Percentiles rank a stretch among this genome's conserved stretches.
These are phyloP conservation scores for Hydropsyche betteni DNA, from an alignment of 2,888 invertebrate species.

Conservation along the genomic window DNA sequence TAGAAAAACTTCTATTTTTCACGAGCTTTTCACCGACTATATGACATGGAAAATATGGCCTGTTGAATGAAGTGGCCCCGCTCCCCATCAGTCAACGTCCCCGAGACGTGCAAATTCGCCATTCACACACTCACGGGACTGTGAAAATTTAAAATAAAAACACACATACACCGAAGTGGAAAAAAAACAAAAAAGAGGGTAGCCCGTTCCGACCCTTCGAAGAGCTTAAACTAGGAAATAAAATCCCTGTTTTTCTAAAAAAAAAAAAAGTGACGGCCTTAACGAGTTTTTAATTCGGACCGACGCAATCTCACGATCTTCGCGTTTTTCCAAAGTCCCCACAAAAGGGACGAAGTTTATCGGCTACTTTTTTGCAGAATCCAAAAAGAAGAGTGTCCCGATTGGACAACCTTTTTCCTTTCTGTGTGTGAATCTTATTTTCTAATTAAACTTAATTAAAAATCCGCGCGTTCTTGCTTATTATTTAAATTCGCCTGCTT, in stretches of 20 bases:
- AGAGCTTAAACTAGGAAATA: no score
- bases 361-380: not conserved
- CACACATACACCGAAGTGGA: no score
- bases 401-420: no score
- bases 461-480: not conserved
- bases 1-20: no score
- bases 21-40: no score
- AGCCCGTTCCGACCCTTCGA: no score
- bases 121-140: not conserved
- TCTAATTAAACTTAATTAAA: constrained; percentile 19
- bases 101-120: not conserved
- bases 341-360: not conserved
- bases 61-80: constrained; percentile 13
- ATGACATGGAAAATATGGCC: no score
- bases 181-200: no score
- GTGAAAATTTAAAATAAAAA: constrained; percentile 12
- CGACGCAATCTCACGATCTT: not conserved
- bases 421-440: constrained; percentile 3
- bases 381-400: no score
- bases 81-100: constrained; percentile 17
- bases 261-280: not conserved
- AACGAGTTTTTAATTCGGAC: constrained; percentile 21
- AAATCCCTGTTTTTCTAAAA: no score
- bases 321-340: not conserved
- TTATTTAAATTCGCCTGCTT: not conserved